These are phyloP conservation scores for Mico argentatus DNA, from an alignment of 2,797 vertebrate genomes.

Conservation along the genomic window DNA sequence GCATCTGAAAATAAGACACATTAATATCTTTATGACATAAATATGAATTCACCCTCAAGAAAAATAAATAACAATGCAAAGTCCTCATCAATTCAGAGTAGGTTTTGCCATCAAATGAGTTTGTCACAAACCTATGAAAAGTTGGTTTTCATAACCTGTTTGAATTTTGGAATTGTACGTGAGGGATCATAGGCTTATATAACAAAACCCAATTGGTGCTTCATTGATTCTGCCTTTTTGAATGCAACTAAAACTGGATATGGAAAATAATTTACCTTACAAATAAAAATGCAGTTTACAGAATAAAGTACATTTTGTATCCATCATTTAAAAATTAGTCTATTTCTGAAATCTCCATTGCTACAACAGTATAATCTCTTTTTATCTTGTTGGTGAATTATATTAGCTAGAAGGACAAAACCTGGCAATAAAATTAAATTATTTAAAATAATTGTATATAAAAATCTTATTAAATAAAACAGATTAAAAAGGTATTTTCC, in stretches of 20 bases:
- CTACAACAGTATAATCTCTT: background rate
- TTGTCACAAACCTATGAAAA: background rate
- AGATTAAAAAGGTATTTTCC: background rate
- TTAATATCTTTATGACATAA: background rate
- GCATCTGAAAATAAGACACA: background rate
- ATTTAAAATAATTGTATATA: background rate
- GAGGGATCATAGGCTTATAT: background rate
- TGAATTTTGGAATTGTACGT: background rate
- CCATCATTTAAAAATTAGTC: background rate
- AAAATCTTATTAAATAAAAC: background rate
- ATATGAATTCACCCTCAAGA: background rate
- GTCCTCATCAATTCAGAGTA: background rate
- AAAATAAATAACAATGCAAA: background rate
- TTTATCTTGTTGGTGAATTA: background rate
- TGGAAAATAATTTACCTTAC: background rate
- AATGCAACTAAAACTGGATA: background rate
- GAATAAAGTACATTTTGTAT: constrained; percentile 5
- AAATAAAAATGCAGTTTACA: background rate
- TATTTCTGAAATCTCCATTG: background rate
- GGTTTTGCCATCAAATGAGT: background rate
- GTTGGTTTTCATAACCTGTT: background rate
- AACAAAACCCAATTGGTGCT: background rate
- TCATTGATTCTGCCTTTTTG: background rate
- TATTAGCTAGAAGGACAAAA: constrained; percentile 15
- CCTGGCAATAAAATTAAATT: background rate